Evolutionary conservation across 2,888 invertebrate species (phyloP), one percentile per base, ranked within the genome.

Genomic region (Drosophila anomelani): DNA sequence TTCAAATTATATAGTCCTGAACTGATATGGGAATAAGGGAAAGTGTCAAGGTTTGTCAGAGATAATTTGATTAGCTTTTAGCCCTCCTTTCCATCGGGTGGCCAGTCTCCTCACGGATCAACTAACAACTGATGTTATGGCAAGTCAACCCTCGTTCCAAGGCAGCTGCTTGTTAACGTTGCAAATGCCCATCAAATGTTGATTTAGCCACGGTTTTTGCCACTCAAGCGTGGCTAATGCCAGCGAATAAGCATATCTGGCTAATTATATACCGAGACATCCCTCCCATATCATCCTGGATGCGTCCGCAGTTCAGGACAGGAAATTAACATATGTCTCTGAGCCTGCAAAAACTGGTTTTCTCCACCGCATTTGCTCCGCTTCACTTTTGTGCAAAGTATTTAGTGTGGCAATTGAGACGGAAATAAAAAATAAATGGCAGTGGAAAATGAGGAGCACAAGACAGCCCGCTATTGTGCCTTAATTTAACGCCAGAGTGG

Each of bases 401-500:
- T 86, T 85, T 85, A 83, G 86, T 86, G 88, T 76, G 84, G 74
- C 88, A 85, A 89, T 89, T 85, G 88, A 85, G 85, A 77, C 77
- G 85, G 85, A 85, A 89, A 85, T 78, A 76, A 78, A 56, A 68
- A 71, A 59, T 34, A 67, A 56, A 41, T 36, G 41, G 20, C 57
- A 54, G 36, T 23, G 43, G 32, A 61, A 68, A 60, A 61, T 38
- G 41, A 72, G 51, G 46, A 71, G 43, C 55, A 57, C 26, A 53
- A 54, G 49, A 55, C 67, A 43, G 44, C 41, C 13, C 20, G 41
- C 46, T 20, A 15, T 56, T 36, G 32, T 56, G 80, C 77, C 79
- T 82, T 85, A 81, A 85, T 85, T 85, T 88, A 74, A 77, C 79
- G 88, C 75, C 55, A 83, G 75, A 88, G 58, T 70, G 73, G 64